A percentile compares a stretch with the other conserved stretches of the same genome.
Evolutionary conservation across 2,888 invertebrate genomes (phyloP).

Genomic region (Caenorhabditis sulstoni): DNA sequence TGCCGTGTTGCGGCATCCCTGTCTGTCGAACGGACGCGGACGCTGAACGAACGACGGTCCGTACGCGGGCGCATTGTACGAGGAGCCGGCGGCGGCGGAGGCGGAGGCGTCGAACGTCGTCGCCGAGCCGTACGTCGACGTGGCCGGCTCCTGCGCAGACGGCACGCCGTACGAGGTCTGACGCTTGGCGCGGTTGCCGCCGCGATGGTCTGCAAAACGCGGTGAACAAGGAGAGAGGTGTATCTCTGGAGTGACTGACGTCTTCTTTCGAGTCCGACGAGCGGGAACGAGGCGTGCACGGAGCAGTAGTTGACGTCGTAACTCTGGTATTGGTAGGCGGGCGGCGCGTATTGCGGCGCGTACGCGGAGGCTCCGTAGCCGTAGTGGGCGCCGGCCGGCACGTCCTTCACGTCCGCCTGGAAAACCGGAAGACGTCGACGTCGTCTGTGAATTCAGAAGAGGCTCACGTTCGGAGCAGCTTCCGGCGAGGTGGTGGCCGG

Average conservation of each 20-base stretch:
- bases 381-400: constrained; percentile 48
- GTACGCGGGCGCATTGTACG: constrained; percentile 34
- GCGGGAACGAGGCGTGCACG: constrained; percentile 70
- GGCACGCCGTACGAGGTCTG: too few relatives aligned
- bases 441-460: too few relatives aligned
- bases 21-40: constrained; percentile 61
- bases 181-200: constrained; percentile 37
- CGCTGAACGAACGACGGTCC: constrained; percentile 39
- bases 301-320: constrained; percentile 73
- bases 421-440: too few relatives aligned
- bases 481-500: neutral
- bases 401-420: constrained; percentile 44
- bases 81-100: constrained; percentile 26
- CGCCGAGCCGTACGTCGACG: constrained; percentile 54
- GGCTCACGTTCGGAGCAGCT: constrained; percentile 18
- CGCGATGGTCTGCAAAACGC: constrained; percentile 58
- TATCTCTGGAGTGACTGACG: constrained; percentile 26
- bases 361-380: constrained; percentile 29
- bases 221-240: too few relatives aligned
- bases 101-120: constrained; percentile 26
- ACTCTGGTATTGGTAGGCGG: constrained; percentile 61
- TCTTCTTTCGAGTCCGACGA: constrained; percentile 58
- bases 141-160: too few relatives aligned
- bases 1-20: constrained; percentile 69
- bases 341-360: constrained; percentile 57